Evolutionary conservation across 2,797 vertebrate genomes (phyloP).

Genomic region (Naso thynnoides): DNA sequence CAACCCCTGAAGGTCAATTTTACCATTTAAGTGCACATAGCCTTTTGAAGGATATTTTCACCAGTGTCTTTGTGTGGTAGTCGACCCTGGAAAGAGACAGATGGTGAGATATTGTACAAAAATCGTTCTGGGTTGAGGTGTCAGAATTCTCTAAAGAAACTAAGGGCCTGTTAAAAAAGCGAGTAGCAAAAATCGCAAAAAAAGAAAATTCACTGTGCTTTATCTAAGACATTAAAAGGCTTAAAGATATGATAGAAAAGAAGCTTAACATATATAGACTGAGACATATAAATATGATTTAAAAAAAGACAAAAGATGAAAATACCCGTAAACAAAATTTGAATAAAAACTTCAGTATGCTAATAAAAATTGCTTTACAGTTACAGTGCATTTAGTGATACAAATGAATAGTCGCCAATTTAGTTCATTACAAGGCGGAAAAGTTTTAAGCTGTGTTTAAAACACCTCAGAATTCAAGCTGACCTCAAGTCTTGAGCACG

Average conservation of each 20-base stretch:
- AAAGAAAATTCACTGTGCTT: slow-evolving; percentile 1
- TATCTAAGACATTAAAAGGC: background rate
- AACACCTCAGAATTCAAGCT: background rate
- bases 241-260: background rate
- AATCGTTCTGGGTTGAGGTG: background rate
- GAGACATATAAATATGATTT: background rate
- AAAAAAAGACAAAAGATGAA: background rate
- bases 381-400: background rate
- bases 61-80: background rate
- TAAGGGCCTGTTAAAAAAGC: background rate
- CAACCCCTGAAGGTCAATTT: slow-evolving; percentile 23
- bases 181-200: background rate
- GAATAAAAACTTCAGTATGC: background rate
- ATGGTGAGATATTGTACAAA: background rate
- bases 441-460: background rate
- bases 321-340: too few relatives aligned
- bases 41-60: slow-evolving; percentile 17
- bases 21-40: slow-evolving; percentile 9
- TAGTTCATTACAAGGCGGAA: background rate
- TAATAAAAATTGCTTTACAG: background rate
- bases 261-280: background rate
- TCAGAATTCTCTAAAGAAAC: background rate
- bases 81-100: background rate
- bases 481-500: background rate
- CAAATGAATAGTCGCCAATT: background rate